Evolutionary conservation across 2,113 vertebrate genomes (phyloP).

Genomic region (Sprattus sprattus): DNA sequence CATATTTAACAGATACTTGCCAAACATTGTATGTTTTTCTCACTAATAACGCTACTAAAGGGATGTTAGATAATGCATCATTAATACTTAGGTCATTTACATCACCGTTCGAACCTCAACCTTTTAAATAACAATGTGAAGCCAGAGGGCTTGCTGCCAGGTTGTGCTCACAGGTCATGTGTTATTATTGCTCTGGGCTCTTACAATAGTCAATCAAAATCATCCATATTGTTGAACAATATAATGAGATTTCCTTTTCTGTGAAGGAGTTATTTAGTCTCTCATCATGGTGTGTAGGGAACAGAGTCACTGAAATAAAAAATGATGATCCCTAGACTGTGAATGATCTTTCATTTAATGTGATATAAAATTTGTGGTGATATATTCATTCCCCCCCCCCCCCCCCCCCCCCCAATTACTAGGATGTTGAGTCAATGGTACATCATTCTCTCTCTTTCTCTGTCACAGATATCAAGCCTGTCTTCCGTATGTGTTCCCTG

Average conservation of each 20-base stretch:
- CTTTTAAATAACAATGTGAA: background rate
- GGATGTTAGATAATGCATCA: background rate
- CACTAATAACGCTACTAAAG: background rate
- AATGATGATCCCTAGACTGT: background rate
- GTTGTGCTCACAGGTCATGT: too few relatives aligned
- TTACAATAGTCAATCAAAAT: too few relatives aligned
- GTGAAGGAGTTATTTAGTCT: background rate
- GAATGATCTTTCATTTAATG: background rate
- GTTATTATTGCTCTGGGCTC: too few relatives aligned
- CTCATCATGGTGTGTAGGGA: background rate
- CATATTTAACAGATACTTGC: background rate
- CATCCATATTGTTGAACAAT: background rate
- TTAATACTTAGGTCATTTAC: background rate
- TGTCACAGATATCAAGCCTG: background rate
- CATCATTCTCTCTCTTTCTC: background rate
- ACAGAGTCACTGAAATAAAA: background rate
- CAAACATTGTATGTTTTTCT: background rate
- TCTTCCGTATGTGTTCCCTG: background rate
- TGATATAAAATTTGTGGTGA: background rate
- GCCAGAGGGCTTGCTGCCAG: background rate
- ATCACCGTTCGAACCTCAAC: background rate
- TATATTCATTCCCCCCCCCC: background rate
- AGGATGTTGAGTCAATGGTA: background rate
- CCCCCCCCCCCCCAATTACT: background rate
- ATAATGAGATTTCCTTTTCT: background rate